Percentiles rank a stretch among this genome's conserved stretches.
Conservation (phyloP, 2,888 invertebrate genomes). For the Nemotelus pantherinus region DNA sequence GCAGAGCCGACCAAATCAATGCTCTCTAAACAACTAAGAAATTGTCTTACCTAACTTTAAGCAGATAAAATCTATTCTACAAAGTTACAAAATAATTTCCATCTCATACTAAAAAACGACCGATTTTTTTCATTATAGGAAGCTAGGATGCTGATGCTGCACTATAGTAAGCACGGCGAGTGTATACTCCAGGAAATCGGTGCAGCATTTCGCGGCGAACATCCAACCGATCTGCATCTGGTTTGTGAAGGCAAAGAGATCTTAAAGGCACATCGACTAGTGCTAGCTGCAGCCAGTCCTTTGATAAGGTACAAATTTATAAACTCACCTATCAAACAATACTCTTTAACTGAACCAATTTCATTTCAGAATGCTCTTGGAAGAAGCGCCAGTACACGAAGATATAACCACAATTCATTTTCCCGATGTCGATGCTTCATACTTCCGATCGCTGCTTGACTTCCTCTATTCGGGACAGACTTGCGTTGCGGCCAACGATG, state of each 20-base stretch:
- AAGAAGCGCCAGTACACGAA: conserved; percentile 76
- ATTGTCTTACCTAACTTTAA: too few relatives aligned
- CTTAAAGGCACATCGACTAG: conserved; percentile 83
- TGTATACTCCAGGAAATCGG: conserved; percentile 91
- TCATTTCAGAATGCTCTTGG: conserved; percentile 71
- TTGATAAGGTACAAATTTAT: conserved; percentile 73
- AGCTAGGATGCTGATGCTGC: conserved; percentile 80
- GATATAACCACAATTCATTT: conserved; percentile 83
- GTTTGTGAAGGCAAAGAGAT: conserved; percentile 86
- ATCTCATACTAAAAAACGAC: too few relatives aligned
- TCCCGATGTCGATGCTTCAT: conserved; percentile 82
- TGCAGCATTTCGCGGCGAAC: conserved; percentile 86
- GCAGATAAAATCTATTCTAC: too few relatives aligned
- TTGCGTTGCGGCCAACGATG: conserved; percentile 69
- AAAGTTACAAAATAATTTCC: too few relatives aligned
- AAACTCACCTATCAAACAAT: neutral
- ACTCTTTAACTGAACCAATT: neutral
- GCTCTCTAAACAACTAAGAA: too few relatives aligned
- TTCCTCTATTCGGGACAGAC: conserved; percentile 89
- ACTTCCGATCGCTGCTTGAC: conserved; percentile 83
- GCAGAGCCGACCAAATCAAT: too few relatives aligned
- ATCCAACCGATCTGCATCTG: conserved; percentile 86
- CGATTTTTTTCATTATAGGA: conserved; percentile 55
- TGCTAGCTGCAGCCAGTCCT: conserved; percentile 88
- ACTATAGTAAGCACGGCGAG: conserved; percentile 93